phyloP scores from a whole-genome alignment of 2,113 vertebrate species.

The Phodopus roborovskii region DNA sequence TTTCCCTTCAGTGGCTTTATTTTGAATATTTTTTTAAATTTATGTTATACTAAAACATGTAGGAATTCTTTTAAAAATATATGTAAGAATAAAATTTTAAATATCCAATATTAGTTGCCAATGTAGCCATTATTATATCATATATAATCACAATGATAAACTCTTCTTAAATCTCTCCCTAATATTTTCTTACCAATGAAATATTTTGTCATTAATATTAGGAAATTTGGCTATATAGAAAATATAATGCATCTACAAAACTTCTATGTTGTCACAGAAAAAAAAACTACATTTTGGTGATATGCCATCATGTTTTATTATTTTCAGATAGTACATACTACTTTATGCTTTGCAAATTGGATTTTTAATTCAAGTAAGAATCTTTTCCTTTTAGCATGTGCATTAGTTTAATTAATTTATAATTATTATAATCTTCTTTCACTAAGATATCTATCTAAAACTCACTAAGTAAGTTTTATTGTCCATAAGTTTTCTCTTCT shows the following conservation, averaged over 20 bases:
- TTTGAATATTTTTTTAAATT: conserved; percentile 36
- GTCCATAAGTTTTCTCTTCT: neutral
- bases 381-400: neutral
- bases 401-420: conserved; percentile 5
- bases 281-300: neutral
- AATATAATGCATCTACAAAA: neutral
- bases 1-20: conserved; percentile 28
- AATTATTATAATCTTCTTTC: conserved; percentile 2
- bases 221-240: neutral
- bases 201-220: neutral
- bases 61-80: neutral
- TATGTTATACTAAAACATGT: neutral
- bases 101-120: neutral
- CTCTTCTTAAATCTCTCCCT: neutral
- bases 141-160: neutral
- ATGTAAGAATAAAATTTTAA: neutral
- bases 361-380: neutral
- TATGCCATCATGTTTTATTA: neutral
- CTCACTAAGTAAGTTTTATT: neutral
- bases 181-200: neutral
- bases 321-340: neutral
- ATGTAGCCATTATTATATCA: conserved; percentile 8
- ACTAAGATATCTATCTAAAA: neutral
- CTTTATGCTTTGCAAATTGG: neutral
- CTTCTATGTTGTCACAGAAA: neutral